These are phyloP conservation scores for Dinocampus coccinellae DNA, from an alignment of 2,888 invertebrate species.

Conservation along the genomic window DNA sequence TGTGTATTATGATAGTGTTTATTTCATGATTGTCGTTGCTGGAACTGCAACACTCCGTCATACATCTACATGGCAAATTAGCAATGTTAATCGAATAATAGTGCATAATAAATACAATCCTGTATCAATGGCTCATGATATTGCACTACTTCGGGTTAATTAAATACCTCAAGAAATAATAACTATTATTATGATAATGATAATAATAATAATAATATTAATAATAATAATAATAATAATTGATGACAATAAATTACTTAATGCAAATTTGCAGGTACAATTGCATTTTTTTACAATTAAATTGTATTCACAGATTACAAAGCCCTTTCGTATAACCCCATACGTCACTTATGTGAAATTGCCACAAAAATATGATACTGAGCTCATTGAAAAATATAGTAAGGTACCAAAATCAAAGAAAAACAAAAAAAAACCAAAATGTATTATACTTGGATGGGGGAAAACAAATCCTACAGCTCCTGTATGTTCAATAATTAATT, in stretches of 20 bases:
- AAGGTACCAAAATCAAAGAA: no score
- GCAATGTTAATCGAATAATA: conserved; percentile 50
- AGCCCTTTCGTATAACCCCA: conserved; percentile 45
- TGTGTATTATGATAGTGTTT: conserved; percentile 53
- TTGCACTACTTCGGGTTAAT: conserved; percentile 58
- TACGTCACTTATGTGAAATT: conserved; percentile 47
- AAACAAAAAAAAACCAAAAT: conserved; percentile 32
- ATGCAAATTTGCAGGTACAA: no score
- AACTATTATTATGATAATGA: no score
- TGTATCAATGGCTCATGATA: conserved; percentile 55
- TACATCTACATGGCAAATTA: conserved; percentile 54
- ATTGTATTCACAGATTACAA: conserved; percentile 44
- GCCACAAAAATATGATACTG: conserved; percentile 39
- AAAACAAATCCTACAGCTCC: conserved; percentile 4
- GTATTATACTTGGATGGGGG: conserved; percentile 54
- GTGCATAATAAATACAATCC: conserved; percentile 55
- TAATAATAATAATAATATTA: neutral
- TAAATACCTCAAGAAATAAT: conserved; percentile 3
- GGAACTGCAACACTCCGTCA: conserved; percentile 54
- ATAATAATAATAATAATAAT: neutral
- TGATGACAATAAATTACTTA: neutral
- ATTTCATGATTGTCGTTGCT: conserved; percentile 52
- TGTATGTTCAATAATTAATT: conserved; percentile 14
- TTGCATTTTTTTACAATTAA: neutral
- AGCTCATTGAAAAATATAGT: conserved; percentile 42